phyloP scores from a whole-genome alignment of 2,113 vertebrate species.

The Clinocottus analis region DNA sequence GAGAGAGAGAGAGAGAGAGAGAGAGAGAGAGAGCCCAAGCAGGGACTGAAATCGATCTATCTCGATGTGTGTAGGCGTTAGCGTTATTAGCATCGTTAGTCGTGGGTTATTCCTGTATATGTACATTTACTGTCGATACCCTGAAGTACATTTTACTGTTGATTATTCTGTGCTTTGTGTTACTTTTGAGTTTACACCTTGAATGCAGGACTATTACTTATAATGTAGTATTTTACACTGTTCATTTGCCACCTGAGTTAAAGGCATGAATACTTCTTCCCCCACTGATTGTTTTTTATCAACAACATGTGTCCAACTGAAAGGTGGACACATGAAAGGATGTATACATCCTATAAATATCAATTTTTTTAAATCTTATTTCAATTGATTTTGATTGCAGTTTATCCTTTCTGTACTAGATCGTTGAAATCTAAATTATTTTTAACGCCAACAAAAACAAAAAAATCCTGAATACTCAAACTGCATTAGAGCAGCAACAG shows the following conservation, averaged over 20 bases:
- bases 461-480: not conserved
- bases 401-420: not conserved
- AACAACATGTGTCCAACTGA: no score
- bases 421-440: not conserved
- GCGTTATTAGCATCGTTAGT: no score
- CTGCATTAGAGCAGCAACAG: not conserved
- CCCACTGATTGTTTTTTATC: not conserved
- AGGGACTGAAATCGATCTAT: no score
- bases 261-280: not conserved
- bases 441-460: not conserved
- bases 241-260: not conserved
- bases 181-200: not conserved
- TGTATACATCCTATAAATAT: not conserved
- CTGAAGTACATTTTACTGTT: not conserved
- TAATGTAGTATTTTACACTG: not conserved
- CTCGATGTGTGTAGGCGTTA: no score
- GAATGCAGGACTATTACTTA: not conserved
- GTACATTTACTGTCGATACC: not conserved
- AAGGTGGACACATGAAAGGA: no score
- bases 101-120: not conserved
- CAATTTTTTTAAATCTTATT: not conserved
- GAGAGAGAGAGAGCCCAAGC: no score
- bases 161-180: not conserved
- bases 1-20: no score
- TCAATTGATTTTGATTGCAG: not conserved